These are phyloP conservation scores for Chelonus formosanus DNA, from an alignment of 2,888 invertebrate genomes.

Conservation along the genomic window DNA sequence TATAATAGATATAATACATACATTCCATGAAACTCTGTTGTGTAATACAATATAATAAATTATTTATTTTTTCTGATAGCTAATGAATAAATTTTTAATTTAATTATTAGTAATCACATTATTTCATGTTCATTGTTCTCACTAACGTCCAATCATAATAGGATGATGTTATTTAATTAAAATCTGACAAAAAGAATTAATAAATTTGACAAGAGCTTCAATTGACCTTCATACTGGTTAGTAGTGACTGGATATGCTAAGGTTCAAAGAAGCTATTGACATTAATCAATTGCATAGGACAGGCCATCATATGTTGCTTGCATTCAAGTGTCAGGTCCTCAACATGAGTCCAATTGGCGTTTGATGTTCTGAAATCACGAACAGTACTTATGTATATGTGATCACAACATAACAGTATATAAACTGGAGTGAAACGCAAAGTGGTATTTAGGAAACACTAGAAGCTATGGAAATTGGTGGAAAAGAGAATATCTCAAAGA, in stretches of 20 bases:
- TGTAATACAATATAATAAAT: too few species aligned
- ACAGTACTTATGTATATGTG: conserved; percentile 35
- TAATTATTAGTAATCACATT: too few species aligned
- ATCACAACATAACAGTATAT: neutral
- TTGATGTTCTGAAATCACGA: conserved; percentile 51
- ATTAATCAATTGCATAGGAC: conserved; percentile 57
- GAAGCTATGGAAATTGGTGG: conserved; percentile 4
- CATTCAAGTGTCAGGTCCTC: conserved; percentile 48
- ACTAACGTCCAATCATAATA: too few species aligned
- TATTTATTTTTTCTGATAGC: too few species aligned
- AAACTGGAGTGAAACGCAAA: neutral
- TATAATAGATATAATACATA: too few species aligned
- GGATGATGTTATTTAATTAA: too few species aligned
- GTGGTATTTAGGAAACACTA: neutral
- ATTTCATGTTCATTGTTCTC: too few species aligned
- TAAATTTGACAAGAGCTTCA: neutral
- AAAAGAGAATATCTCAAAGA: neutral
- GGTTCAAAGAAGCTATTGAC: conserved; percentile 50
- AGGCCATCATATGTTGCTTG: conserved; percentile 51
- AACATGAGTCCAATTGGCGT: conserved; percentile 47
- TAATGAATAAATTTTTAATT: too few species aligned
- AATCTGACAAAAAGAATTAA: neutral
- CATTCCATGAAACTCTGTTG: too few species aligned
- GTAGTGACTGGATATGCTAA: conserved; percentile 1
- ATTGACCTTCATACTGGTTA: neutral